Evolutionary conservation across 2,888 invertebrate species (phyloP).

Genomic region (Lasioglossum villosulum): DNA sequence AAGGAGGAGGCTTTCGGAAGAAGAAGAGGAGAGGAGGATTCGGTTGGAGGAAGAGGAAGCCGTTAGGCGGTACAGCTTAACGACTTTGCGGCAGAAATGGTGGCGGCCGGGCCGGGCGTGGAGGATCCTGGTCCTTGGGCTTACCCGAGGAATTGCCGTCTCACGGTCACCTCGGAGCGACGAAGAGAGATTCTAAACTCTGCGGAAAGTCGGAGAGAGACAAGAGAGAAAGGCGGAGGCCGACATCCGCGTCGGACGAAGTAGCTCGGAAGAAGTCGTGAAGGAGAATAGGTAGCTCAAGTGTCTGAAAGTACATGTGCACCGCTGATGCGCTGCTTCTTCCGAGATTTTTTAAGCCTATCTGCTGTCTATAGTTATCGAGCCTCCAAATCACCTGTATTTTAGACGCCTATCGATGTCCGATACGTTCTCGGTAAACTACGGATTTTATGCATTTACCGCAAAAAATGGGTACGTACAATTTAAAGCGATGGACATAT

Average conservation of each 20-base stretch:
- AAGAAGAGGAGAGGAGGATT: neutral
- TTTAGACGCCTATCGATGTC: neutral
- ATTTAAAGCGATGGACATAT: neutral
- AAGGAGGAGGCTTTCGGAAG: neutral
- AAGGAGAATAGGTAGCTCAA: conserved; percentile 39
- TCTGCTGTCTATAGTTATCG: neutral
- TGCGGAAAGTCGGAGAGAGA: conserved; percentile 12
- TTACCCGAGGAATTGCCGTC: conserved; percentile 22
- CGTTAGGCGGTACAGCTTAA: conserved; percentile 17
- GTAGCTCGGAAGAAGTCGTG: conserved; percentile 39
- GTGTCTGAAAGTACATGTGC: conserved; percentile 25
- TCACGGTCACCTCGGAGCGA: conserved; percentile 7
- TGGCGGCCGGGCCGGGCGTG: neutral
- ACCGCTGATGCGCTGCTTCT: neutral
- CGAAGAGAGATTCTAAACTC: neutral
- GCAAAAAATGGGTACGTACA: neutral
- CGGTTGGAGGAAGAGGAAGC: neutral
- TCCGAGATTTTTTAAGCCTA: neutral
- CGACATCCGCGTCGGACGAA: conserved; percentile 30
- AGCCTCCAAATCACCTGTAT: neutral
- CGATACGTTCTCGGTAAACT: neutral
- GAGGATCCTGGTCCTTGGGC: neutral
- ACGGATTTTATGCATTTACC: too few species aligned
- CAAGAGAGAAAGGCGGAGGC: conserved; percentile 35
- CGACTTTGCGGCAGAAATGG: conserved; percentile 26